A percentile compares a stretch with the other conserved stretches of the same genome.
phyloP scores from a whole-genome alignment of 2,113 vertebrate genomes.

The Lanius ludovicianus region DNA sequence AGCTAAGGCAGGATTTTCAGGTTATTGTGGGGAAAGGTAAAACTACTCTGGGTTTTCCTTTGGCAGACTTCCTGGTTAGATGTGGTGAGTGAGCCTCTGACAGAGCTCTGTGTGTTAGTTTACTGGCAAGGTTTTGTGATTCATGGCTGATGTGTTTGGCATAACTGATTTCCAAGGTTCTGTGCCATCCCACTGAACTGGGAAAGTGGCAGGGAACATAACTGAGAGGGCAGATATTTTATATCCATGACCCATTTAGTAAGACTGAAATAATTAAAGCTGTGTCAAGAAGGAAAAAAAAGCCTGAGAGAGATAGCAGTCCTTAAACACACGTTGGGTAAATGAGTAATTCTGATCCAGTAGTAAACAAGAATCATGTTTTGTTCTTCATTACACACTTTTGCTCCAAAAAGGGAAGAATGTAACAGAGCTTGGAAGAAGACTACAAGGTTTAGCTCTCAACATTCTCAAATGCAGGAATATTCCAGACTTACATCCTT shows the following conservation, averaged over 20 bases:
- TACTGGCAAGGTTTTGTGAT: neutral
- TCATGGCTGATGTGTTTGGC: neutral
- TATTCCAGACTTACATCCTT: neutral
- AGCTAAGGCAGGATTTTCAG: neutral
- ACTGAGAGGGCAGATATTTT: neutral
- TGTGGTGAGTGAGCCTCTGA: neutral
- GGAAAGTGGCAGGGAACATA: neutral
- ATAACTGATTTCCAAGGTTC: neutral
- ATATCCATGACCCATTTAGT: neutral
- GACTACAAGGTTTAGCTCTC: neutral
- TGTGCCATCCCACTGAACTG: neutral
- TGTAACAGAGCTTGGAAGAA: neutral
- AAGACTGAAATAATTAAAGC: neutral
- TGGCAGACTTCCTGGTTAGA: neutral
- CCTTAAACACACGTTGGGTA: neutral
- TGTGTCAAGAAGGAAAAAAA: neutral
- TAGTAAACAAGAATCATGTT: neutral
- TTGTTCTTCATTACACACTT: neutral
- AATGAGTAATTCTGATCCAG: neutral
- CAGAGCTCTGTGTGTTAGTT: neutral
- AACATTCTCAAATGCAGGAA: neutral
- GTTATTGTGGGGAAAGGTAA: neutral
- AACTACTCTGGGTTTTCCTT: neutral
- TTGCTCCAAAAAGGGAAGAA: neutral
- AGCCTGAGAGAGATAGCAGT: neutral